Conservation (phyloP, 1,140 invertebrate species). For the Drosophila athabasca region DNA sequence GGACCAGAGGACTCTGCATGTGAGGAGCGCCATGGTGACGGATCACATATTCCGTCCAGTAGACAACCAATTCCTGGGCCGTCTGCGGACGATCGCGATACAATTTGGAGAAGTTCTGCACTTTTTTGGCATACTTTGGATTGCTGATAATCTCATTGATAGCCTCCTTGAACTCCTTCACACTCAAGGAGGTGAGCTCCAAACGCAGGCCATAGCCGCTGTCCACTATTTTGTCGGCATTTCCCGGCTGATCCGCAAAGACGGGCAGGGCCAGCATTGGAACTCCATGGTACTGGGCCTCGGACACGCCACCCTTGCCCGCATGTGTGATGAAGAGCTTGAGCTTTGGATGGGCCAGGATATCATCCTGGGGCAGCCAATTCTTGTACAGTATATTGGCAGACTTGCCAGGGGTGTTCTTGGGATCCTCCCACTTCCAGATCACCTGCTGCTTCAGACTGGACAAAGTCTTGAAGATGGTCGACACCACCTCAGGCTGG, state of each 20-base stretch:
- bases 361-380: conserved; percentile 90
- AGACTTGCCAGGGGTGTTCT: conserved; percentile 85
- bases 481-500: conserved; percentile 70
- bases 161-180: conserved; percentile 62
- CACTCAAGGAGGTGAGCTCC: conserved; percentile 76
- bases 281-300: conserved; percentile 88
- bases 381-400: conserved; percentile 87
- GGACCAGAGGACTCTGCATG: conserved; percentile 81
- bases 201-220: conserved; percentile 84
- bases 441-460: conserved; percentile 85
- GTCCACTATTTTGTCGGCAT: conserved; percentile 84
- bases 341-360: conserved; percentile 88
- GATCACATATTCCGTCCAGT: conserved; percentile 82
- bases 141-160: conserved; percentile 66
- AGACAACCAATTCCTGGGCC: conserved; percentile 64
- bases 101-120: conserved; percentile 64
- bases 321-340: conserved; percentile 90
- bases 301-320: conserved; percentile 88
- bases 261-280: conserved; percentile 89
- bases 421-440: conserved; percentile 86
- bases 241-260: conserved; percentile 87
- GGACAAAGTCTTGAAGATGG: conserved; percentile 84
- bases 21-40: conserved; percentile 84
- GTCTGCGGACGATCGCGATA: conserved; percentile 76
- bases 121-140: conserved; percentile 58